A percentile compares a stretch with the other conserved stretches of the same genome.
phyloP scores from a whole-genome alignment of 1,140 invertebrate species.

The Drosophila sproati region DNA sequence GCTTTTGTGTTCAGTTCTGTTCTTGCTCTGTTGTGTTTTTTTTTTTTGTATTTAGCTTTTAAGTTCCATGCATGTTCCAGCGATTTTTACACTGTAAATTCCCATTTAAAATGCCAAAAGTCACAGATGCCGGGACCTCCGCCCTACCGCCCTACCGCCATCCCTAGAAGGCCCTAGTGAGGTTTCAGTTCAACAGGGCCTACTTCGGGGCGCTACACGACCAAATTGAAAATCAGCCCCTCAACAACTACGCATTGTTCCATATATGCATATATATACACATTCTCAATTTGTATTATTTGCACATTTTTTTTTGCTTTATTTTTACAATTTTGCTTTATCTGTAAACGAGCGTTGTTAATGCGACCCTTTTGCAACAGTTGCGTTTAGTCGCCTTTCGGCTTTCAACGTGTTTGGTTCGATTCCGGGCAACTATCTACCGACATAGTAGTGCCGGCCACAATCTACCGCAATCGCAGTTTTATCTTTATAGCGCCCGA shows the following conservation, averaged over 20 bases:
- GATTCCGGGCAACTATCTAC: slow-evolving; percentile 5
- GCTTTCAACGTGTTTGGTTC: slow-evolving; percentile 54
- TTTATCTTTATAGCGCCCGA: slow-evolving; percentile 63
- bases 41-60: slow-evolving; percentile 30
- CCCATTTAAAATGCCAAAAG: slow-evolving; percentile 59
- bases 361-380: slow-evolving; percentile 40
- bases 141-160: neutral
- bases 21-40: slow-evolving; percentile 27
- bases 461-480: neutral
- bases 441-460: neutral
- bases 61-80: slow-evolving; percentile 45
- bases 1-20: slow-evolving; percentile 14
- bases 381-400: slow-evolving; percentile 58
- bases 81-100: slow-evolving; percentile 17
- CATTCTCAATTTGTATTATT: slow-evolving; percentile 14
- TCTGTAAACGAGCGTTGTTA: slow-evolving; percentile 60
- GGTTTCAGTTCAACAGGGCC: slow-evolving; percentile 62
- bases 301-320: neutral
- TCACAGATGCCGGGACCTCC: slow-evolving; percentile 42
- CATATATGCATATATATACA: neutral
- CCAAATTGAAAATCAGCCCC: slow-evolving; percentile 23
- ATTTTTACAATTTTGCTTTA: slow-evolving; percentile 39
- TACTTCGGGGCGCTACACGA: slow-evolving; percentile 44
- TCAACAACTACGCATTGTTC: neutral
- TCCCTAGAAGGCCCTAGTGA: slow-evolving; percentile 35